phyloP scores from a whole-genome alignment of 2,888 invertebrate genomes.

The Zaprionus bogoriensis region DNA sequence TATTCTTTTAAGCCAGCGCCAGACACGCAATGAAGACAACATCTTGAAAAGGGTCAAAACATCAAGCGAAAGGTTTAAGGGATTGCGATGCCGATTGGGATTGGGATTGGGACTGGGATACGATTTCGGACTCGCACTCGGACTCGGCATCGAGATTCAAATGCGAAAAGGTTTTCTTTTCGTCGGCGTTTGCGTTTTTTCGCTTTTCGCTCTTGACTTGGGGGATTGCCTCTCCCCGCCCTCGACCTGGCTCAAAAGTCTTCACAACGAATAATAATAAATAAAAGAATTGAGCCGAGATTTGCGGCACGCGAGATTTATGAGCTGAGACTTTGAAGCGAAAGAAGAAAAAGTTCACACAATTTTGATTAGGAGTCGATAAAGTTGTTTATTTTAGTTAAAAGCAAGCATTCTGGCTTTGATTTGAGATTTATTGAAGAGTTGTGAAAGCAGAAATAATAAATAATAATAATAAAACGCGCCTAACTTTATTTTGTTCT shows the following conservation, averaged over 20 bases:
- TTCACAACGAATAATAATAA: constrained; percentile 58
- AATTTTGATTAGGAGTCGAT: constrained; percentile 33
- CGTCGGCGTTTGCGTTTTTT: constrained; percentile 17
- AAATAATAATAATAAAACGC: no score
- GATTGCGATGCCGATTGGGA: constrained; percentile 44
- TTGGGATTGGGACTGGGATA: constrained; percentile 5
- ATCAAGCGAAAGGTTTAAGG: constrained; percentile 66
- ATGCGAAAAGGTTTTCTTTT: constrained; percentile 53
- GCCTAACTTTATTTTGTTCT: no score
- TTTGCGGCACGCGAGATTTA: constrained; percentile 73
- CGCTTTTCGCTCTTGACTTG: constrained; percentile 32
- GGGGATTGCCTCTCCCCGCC: constrained; percentile 3
- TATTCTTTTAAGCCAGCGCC: constrained; percentile 43
- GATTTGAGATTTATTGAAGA: no score
- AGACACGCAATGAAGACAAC: constrained; percentile 76
- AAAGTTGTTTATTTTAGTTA: no score
- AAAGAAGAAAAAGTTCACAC: constrained; percentile 21
- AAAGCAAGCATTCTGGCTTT: no score
- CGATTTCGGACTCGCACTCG: constrained; percentile 13
- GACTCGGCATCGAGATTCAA: constrained; percentile 52
- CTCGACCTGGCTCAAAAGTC: constrained; percentile 14
- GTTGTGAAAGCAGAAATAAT: no score
- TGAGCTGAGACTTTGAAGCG: constrained; percentile 61
- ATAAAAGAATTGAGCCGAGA: constrained; percentile 50
- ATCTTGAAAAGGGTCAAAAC: constrained; percentile 78